A percentile compares a stretch with the other conserved stretches of the same genome.
Evolutionary conservation across 2,888 invertebrate genomes (phyloP).

Genomic region (Thera obeliscata): DNA sequence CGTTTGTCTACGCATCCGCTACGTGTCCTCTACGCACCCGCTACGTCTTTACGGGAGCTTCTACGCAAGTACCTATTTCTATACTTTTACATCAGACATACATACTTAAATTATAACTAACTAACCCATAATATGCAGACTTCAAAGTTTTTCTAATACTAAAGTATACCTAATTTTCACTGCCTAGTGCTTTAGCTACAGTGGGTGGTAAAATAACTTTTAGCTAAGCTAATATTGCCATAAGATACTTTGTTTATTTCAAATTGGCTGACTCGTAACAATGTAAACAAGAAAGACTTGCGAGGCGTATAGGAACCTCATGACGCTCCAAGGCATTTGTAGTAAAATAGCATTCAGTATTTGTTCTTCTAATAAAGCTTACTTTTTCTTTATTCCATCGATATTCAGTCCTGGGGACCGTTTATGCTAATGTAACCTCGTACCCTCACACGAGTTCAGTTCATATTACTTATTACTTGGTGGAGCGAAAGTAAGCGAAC

Average conservation of each 20-base stretch:
- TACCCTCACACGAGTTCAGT: conserved; percentile 37
- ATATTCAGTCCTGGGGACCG: conserved; percentile 49
- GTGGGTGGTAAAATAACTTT: neutral
- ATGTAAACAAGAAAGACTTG: conserved; percentile 4
- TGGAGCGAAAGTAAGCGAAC: conserved; percentile 38
- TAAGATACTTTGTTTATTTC: conserved; percentile 2
- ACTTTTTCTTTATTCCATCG: conserved; percentile 35
- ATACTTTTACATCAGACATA: too few relatives aligned
- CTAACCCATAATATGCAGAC: too few relatives aligned
- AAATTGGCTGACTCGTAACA: conserved; percentile 14
- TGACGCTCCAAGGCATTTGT: conserved; percentile 25
- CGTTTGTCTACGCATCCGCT: neutral
- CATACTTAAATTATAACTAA: too few relatives aligned
- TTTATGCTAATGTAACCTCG: conserved; percentile 52
- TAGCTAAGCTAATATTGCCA: conserved; percentile 1
- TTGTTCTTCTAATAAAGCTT: conserved; percentile 40
- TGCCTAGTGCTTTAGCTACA: neutral
- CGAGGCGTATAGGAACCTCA: neutral
- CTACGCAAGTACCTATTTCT: too few relatives aligned
- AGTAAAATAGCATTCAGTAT: conserved; percentile 30
- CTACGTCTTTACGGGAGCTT: neutral
- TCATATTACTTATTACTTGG: conserved; percentile 32
- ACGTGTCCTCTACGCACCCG: neutral
- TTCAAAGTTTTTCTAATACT: too few relatives aligned
- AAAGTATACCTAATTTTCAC: too few relatives aligned